Base-by-base conservation (phyloP, 2,888 invertebrate species). In the Acrobasis consociella region DNA sequence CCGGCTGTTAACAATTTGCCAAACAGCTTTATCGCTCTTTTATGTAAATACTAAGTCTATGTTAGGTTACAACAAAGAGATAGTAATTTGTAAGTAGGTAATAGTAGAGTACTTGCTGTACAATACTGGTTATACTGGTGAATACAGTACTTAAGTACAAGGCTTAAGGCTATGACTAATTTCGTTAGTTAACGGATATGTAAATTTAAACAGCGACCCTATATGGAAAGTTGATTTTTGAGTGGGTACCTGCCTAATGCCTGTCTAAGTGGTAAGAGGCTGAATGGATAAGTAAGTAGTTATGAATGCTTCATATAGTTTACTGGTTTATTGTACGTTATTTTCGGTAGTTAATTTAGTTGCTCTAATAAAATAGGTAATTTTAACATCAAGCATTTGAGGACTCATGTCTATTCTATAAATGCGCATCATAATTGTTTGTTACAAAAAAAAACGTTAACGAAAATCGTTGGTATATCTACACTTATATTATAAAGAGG, bases 251-350 rank as follows among this genome's bases (percentile, higher is more conserved):
- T 56, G 56, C 17, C 42, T 16, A 55, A 38, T 56, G 56, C 17
- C 42, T 16, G 39, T 55, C 7, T 55, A 56, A 53, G 15, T 38
- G 38, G 55, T 5, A 16, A 55, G 56, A 39, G 46, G 56, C 8
- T 56, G 42, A 56, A 42, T 56, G 42, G 42, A 67, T 71, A 74
- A 76, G 77, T 71, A 75, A 73, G 72, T 69, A 64, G n/a, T 13
- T 46, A 11, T 46, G 2, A 13, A n/a, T 46, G 46, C 11, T 13
- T 46, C 46, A n/a, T 13, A 1, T 46, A 46, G 13, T 3, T 13
- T 10, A 46, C 13, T 46, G 11, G 46, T 46, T 1, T 11, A 13
- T 42, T 42, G 1, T 10, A 42, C 1, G 11, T 42, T 42, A 42
- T 11, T 42, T 42, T 11, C 13, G 13, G 13, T 42, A 10, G 31